Evolutionary conservation across 2,888 invertebrate species (phyloP), one percentile per base, ranked within the genome.

Genomic region (Busseola fusca): DNA sequence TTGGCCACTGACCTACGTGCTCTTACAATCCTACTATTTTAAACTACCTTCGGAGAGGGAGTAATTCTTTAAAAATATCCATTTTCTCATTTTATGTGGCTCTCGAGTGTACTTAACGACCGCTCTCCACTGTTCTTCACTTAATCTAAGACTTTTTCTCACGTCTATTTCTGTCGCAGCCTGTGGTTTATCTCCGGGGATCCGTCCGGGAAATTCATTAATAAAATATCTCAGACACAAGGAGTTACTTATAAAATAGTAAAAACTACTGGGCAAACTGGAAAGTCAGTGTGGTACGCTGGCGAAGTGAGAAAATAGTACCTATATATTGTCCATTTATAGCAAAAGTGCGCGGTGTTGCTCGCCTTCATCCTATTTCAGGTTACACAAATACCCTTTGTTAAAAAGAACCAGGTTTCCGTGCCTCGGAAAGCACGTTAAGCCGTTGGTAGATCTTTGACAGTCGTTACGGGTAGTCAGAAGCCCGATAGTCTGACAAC

Each of bases 91-190:
- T 89, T 87, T 88, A 89, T 88, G 83, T 77, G 80, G 74, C 90
- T 84, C 90, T 65, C 40, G 89, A 85, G 89, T 78, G 84, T 81
- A 86, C 87, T 90, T 88, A 87, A 82, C 82, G 84, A 79, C 84
- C 72, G 69, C 70, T 81, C 68, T 83, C 79, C 81, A 78, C 86
- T 83, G 80, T 87, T 86, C 84, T 76, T 85, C 87, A 87, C 86
- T 90, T 89, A 89, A 84, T 90, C 86, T 87, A 86, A 83, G 85
- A 83, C 88, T 90, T 92, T 90, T 92, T 90, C 87, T 86, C 87
- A 83, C 87, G 90, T 90, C 89, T 87, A 91, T 92, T 92, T 90
- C n/a, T 88, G 88, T 90, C 88, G 80, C 87, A 77, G 83, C 69
- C 86, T 83, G 87, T 85, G 87, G 88, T 87, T 87, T 80, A 76